Evolutionary conservation across 2,888 invertebrate species (phyloP).

Genomic region (Anagyrus pseudococci): DNA sequence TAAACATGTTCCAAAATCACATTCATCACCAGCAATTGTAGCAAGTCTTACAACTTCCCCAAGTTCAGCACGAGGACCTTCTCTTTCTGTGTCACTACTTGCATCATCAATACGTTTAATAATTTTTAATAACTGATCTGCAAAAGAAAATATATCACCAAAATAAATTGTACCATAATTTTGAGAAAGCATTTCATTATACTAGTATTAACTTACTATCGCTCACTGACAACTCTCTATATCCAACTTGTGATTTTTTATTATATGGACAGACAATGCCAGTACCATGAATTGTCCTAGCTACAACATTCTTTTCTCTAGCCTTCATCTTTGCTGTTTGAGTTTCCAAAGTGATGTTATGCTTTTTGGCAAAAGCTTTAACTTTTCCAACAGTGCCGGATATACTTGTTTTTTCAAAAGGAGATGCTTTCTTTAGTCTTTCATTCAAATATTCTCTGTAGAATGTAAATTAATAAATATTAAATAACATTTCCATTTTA

Average conservation of each 20-base stretch:
- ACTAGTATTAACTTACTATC: slow-evolving; percentile 64
- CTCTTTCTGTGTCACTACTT: slow-evolving; percentile 66
- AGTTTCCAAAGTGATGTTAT: slow-evolving; percentile 67
- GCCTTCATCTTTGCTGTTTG: slow-evolving; percentile 68
- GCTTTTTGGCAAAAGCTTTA: slow-evolving; percentile 69
- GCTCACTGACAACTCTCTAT: slow-evolving; percentile 76
- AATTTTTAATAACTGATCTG: slow-evolving; percentile 74
- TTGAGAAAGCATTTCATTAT: not conserved
- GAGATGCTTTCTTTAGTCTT: slow-evolving; percentile 60
- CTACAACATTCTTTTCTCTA: slow-evolving; percentile 69
- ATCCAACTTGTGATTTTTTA: slow-evolving; percentile 83
- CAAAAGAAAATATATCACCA: slow-evolving; percentile 47
- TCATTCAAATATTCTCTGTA: slow-evolving; percentile 66
- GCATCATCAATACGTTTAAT: slow-evolving; percentile 70
- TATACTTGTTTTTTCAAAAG: slow-evolving; percentile 71
- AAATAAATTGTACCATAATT: not conserved
- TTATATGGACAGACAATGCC: slow-evolving; percentile 88
- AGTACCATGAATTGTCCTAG: slow-evolving; percentile 79
- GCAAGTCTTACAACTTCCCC: slow-evolving; percentile 84
- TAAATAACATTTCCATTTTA: not conserved
- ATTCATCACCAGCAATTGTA: slow-evolving; percentile 91
- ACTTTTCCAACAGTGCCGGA: slow-evolving; percentile 69
- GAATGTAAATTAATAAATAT: slow-evolving; percentile 24
- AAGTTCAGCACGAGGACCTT: slow-evolving; percentile 71
- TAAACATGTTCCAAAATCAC: slow-evolving; percentile 91